Evolutionary conservation across 2,888 invertebrate genomes (phyloP).

Genomic region (Chorisops tibialis): DNA sequence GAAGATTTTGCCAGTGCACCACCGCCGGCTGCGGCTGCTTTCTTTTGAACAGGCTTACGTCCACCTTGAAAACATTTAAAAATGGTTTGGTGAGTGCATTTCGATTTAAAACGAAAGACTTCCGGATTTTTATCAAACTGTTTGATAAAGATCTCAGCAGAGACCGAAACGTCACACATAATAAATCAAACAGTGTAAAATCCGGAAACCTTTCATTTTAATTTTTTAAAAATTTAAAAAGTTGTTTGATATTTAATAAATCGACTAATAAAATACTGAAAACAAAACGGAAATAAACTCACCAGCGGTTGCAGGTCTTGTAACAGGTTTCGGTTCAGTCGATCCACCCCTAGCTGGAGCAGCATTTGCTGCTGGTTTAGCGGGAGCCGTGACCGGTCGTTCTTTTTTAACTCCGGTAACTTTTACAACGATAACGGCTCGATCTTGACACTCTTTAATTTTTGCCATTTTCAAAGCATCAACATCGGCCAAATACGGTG

Average conservation of each 20-base stretch:
- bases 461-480: conserved; percentile 90
- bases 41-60: conserved; percentile 40
- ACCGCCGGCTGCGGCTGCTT: conserved; percentile 30
- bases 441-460: conserved; percentile 90
- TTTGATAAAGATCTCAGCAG: too few species aligned
- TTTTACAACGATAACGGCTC: conserved; percentile 82
- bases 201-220: too few species aligned
- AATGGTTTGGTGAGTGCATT: too few species aligned
- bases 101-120: too few species aligned
- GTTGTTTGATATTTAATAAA: too few species aligned
- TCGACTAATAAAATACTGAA: not conserved
- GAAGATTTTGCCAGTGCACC: conserved; percentile 43
- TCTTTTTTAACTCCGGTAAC: conserved; percentile 60
- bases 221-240: too few species aligned
- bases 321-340: conserved; percentile 43
- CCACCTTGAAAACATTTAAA: conserved; percentile 18
- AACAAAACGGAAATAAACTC: conserved; percentile 1
- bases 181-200: too few species aligned
- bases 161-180: too few species aligned
- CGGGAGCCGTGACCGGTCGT: conserved; percentile 48
- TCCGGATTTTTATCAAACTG: too few species aligned
- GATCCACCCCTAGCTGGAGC: conserved; percentile 43
- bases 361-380: conserved; percentile 31
- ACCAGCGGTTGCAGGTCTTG: conserved; percentile 44
- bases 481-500: conserved; percentile 80